Evolutionary conservation across 2,797 vertebrate species (phyloP).

Genomic region (Chelon auratus): DNA sequence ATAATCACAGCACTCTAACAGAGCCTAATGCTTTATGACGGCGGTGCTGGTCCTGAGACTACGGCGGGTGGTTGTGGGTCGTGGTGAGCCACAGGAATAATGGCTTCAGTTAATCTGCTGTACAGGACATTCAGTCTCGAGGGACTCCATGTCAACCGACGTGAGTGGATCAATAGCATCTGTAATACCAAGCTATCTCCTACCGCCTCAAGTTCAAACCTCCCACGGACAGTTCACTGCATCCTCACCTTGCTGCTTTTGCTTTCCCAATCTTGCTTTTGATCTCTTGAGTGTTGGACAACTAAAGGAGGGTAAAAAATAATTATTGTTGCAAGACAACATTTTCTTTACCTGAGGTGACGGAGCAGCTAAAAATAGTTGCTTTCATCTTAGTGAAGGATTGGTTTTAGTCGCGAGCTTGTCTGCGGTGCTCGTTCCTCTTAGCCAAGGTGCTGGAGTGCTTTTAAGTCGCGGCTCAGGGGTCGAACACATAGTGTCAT

Average conservation of each 20-base stretch:
- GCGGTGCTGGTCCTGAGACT: constrained; percentile 51
- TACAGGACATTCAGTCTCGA: constrained; percentile 65
- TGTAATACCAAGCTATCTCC: constrained; percentile 48
- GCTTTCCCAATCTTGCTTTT: constrained; percentile 51
- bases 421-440: constrained; percentile 35
- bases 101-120: constrained; percentile 72
- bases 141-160: constrained; percentile 61
- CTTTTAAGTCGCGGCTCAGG: constrained; percentile 52
- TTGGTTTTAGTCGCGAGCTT: constrained; percentile 49
- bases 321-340: constrained; percentile 51
- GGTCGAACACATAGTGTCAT: constrained; percentile 58
- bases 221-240: constrained; percentile 59
- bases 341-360: constrained; percentile 65
- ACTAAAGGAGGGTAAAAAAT: constrained; percentile 34
- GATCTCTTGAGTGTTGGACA: constrained; percentile 66
- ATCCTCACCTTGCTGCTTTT: constrained; percentile 50
- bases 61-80: constrained; percentile 53
- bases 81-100: constrained; percentile 73
- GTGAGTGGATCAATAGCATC: constrained; percentile 70
- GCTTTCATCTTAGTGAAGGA: constrained; percentile 63
- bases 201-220: constrained; percentile 54
- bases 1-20: constrained; percentile 63
- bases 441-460: constrained; percentile 44
- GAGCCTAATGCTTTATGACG: constrained; percentile 70
- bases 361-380: constrained; percentile 66